phyloP scores from a whole-genome alignment of 2,113 vertebrate genomes.

The Carollia perspicillata region DNA sequence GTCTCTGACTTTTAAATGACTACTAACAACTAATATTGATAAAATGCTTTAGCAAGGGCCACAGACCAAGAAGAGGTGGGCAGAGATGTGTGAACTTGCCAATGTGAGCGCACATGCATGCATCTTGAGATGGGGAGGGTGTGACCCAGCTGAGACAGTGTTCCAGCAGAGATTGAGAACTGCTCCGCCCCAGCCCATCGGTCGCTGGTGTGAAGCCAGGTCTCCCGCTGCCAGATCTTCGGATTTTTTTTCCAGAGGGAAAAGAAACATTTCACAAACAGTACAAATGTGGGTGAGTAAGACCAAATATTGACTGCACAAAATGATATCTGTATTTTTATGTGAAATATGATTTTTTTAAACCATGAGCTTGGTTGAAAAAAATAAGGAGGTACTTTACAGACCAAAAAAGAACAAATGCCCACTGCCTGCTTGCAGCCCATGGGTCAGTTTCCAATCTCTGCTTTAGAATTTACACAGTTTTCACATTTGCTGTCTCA shows the following conservation, averaged over 20 bases:
- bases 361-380: not conserved
- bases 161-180: not conserved
- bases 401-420: not conserved
- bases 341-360: not conserved
- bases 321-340: not conserved
- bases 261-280: not conserved
- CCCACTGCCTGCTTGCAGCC: not conserved
- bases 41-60: not conserved
- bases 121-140: accelerated
- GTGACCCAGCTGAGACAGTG: not conserved
- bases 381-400: not conserved
- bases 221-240: not conserved
- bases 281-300: not conserved
- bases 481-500: not conserved
- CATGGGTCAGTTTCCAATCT: not conserved
- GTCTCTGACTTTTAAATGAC: conserved; percentile 8
- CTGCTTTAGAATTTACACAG: not conserved
- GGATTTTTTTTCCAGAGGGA: not conserved
- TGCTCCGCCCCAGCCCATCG: not conserved
- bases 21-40: not conserved
- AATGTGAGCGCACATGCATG: accelerated
- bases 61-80: not conserved
- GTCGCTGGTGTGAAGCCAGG: not conserved
- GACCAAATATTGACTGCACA: not conserved
- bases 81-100: not conserved